Evolutionary conservation across 2,888 invertebrate species (phyloP).

Genomic region (Ernsta delagoae): DNA sequence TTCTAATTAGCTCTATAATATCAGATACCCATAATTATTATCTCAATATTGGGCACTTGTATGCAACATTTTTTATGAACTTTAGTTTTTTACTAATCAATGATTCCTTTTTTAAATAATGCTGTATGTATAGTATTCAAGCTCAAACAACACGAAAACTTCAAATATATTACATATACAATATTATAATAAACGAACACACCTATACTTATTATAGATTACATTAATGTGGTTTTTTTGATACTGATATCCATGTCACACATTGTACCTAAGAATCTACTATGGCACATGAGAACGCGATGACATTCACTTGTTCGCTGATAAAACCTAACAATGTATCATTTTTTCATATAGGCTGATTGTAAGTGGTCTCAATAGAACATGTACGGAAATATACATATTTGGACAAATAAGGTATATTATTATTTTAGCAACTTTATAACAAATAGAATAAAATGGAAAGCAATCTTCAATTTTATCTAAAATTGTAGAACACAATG

Average conservation of each 20-base stretch:
- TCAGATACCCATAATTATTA: background rate
- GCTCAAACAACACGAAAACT: no score
- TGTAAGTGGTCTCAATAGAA: conserved; percentile 6
- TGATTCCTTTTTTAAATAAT: no score
- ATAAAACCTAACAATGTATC: conserved; percentile 9
- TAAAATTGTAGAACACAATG: background rate
- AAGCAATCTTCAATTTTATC: background rate
- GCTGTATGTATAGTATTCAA: no score
- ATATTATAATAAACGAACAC: no score
- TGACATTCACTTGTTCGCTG: conserved; percentile 20
- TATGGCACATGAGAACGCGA: conserved; percentile 13
- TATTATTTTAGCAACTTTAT: background rate
- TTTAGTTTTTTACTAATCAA: no score
- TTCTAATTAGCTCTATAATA: background rate
- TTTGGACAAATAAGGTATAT: background rate
- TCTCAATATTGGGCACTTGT: no score
- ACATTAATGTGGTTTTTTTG: background rate
- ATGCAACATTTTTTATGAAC: no score
- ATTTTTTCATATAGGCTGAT: background rate
- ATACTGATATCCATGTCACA: background rate
- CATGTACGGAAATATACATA: background rate
- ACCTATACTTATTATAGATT: no score
- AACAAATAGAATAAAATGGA: background rate
- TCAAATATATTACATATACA: no score
- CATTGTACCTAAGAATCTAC: no score